Evolutionary conservation across 1,140 invertebrate genomes (phyloP), one percentile per base, ranked within the genome.

Genomic region (Hesperophylax magnus): DNA sequence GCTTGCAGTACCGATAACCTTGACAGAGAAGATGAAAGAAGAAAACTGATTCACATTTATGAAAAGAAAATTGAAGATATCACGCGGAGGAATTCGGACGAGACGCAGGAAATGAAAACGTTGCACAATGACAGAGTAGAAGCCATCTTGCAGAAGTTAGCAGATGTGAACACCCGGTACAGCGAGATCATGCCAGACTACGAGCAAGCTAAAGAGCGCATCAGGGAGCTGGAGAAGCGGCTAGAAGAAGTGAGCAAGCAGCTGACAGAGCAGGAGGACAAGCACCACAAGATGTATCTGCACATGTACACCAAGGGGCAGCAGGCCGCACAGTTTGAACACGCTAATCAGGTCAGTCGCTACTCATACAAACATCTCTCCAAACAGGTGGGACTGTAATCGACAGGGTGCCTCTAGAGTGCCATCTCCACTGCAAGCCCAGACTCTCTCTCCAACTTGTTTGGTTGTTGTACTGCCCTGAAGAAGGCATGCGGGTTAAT

Each of bases 221-320:
- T 93, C 60, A 90, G 92, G 79, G 91, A 93, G 84, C 87, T 95
- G 80, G 93, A 95, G 84, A 90, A 91, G 24, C 93, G 95, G 85
- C 87, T 94, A 58, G 94, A 95, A 84, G 91, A 93, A 80, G 91
- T 93, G 22, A 93, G 92, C 85, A 91, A 90, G 58, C 92, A 94
- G 84, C 86, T 95, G 18, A 86, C 90, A 22, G 93, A 95, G 72
- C 94, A 95, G 61, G 95, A 96, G 84, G 92, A 93, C 77, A 92
- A 93, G 80, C 94, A 96, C 82, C 94, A 94, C 84, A 91, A 94
- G 85, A 92, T 94, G 88, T 96, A 96, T 87, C 88, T 96, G 85
- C 93, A 96, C 88, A 95, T 96, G 94, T 96, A 95, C 88, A 92
- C 93, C 84, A 94, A 96, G 88, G 95, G 94, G 17, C 92, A 95